Evolutionary conservation across 1,140 invertebrate genomes (phyloP).

Genomic region (Diuraphis noxia): DNA sequence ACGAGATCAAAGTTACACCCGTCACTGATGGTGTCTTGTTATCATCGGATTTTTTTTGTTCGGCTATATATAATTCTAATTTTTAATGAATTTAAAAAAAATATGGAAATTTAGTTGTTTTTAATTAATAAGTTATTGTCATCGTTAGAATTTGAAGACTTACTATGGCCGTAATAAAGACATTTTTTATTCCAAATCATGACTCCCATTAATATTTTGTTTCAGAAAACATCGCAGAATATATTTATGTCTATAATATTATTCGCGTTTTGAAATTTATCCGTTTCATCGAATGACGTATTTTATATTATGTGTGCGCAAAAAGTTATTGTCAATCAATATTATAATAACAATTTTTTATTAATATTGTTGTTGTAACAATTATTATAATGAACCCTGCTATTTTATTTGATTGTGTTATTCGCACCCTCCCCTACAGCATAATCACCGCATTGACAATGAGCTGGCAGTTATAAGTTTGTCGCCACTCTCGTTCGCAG

Average conservation of each 20-base stretch:
- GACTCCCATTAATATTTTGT: no score
- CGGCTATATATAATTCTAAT: background rate
- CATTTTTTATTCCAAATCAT: background rate
- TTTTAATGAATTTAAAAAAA: no score
- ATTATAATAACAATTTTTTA: no score
- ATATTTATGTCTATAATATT: no score
- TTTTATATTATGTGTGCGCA: no score
- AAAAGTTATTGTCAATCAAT: no score
- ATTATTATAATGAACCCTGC: background rate
- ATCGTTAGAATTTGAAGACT: background rate
- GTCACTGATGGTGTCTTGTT: background rate
- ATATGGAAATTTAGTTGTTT: background rate
- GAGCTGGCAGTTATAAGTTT: background rate
- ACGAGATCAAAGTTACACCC: background rate
- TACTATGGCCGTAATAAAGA: background rate
- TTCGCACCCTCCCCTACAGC: background rate
- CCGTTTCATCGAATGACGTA: no score
- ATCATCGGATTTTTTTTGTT: background rate
- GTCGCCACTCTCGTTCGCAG: background rate
- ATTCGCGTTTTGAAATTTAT: no score
- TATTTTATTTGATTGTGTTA: background rate
- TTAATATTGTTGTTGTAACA: no score
- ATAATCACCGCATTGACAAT: no score
- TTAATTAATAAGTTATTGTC: background rate
- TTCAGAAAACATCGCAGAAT: no score